Evolutionary conservation across 2,797 vertebrate species (phyloP).

Genomic region (Siniperca obscura): DNA sequence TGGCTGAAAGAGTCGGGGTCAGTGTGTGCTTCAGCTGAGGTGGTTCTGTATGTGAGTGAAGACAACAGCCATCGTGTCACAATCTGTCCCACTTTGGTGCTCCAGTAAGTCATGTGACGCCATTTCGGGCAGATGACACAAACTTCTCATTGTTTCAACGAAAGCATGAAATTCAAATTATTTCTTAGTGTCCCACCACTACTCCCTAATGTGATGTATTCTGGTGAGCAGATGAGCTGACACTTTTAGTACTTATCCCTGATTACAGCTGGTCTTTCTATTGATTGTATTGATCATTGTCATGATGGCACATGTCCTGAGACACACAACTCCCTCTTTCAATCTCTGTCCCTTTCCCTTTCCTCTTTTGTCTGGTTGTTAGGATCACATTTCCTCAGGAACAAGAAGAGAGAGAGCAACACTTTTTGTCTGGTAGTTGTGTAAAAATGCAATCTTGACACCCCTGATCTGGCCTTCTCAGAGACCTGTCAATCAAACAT

Average conservation of each 20-base stretch:
- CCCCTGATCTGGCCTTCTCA: not conserved
- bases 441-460: not conserved
- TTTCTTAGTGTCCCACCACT: not conserved
- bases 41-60: not conserved
- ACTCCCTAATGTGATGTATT: not conserved
- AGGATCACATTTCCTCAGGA: slow-evolving; percentile 19
- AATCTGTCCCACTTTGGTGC: slow-evolving; percentile 8
- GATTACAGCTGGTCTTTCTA: slow-evolving; percentile 38
- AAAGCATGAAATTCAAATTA: not conserved
- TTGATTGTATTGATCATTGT: slow-evolving; percentile 62
- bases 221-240: slow-evolving; percentile 3
- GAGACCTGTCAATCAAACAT: not conserved
- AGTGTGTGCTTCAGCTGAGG: not conserved
- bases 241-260: not conserved
- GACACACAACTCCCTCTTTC: not conserved
- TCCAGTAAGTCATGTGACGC: slow-evolving; percentile 13
- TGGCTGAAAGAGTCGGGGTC: not conserved
- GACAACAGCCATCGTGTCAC: not conserved
- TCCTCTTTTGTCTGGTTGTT: not conserved
- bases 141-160: not conserved
- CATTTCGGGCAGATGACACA: not conserved
- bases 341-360: not conserved
- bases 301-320: slow-evolving; percentile 15
- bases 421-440: not conserved
- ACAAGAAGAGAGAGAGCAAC: slow-evolving; percentile 3